Conservation (phyloP, 2,888 invertebrate species). For the Drosophila peninsularis region DNA sequence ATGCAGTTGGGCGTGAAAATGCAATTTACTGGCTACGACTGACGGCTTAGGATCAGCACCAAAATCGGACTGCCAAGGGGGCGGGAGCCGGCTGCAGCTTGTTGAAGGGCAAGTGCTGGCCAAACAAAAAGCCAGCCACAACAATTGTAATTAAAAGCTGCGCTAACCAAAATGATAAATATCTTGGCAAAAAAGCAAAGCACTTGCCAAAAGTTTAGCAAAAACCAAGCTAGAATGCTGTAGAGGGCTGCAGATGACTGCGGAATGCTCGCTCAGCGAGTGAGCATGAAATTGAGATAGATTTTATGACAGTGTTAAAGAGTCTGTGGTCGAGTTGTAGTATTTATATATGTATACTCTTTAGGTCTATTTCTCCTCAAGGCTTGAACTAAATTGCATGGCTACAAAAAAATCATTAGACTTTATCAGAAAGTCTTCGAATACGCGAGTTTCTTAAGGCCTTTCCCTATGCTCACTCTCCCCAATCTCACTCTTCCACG, state of each 20-base stretch:
- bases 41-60: conserved; percentile 27
- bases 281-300: not conserved
- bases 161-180: conserved; percentile 67
- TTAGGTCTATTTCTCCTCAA: no score
- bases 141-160: conserved; percentile 76
- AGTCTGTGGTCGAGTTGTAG: not conserved
- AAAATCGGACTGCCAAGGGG: not conserved
- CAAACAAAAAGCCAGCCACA: conserved; percentile 56
- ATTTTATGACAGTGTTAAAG: no score
- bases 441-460: no score
- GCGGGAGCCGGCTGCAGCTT: not conserved
- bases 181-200: conserved; percentile 41
- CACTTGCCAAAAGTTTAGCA: conserved; percentile 37
- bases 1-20: conserved; percentile 74
- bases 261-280: not conserved
- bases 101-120: conserved; percentile 31
- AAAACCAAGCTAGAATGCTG: conserved; percentile 4
- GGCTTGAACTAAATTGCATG: no score
- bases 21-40: conserved; percentile 66
- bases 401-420: no score
- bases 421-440: no score
- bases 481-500: no score
- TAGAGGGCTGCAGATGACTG: not conserved
- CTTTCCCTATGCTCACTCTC: no score
- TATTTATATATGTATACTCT: not conserved